Base-by-base conservation (phyloP, 2,888 invertebrate genomes). In the Agrochola macilenta region DNA sequence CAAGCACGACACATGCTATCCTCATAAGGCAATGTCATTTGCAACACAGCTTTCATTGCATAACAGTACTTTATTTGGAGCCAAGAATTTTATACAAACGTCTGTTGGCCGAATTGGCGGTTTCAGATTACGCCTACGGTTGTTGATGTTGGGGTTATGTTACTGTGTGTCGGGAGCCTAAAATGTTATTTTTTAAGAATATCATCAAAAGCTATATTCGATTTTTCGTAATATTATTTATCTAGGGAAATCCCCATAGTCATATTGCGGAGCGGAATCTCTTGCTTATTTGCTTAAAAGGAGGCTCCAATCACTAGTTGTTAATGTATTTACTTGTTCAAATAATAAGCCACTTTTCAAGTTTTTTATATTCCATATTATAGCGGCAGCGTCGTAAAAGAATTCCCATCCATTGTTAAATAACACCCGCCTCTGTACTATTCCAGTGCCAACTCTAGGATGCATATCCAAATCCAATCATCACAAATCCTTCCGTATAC, bases 21-120 rank as follows among this genome's bases (percentile, higher is more conserved):
- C 61, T 71, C 76, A 73, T 54, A 79, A 66, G 78, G 79, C 74
- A 77, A 76, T 74, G 73, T 76, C 74, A 66, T 79, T 87, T 70
- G 78, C 76, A 81, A 69, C 54, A 69, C 74, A 73, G 75, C 79
- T 83, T 73, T 75, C 57, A n/a, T 81, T 86, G 64, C 84, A 83
- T 86, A 76, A 83, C 80, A 61, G 64, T 71, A 69, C 68, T 61
- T 49, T 30, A 69, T 84, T 83, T 87, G 87, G 72, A 72, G 12
- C 0, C 69, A 71, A 63, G 87, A 79, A 84, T 78, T 78, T 76
- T 78, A 78, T 63, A 86, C 77, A 82, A 68, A 71, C 23, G 39
- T 54, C 49, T 39, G 23, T 71, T 65, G 49, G 11, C 43, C 35
- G 78, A 86, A 86, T 83, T 78, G 26, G 49, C 57, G 72, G 87